These are phyloP conservation scores for Micropoecilia bifurca DNA, from an alignment of 2,797 vertebrate species.

Conservation along the genomic window DNA sequence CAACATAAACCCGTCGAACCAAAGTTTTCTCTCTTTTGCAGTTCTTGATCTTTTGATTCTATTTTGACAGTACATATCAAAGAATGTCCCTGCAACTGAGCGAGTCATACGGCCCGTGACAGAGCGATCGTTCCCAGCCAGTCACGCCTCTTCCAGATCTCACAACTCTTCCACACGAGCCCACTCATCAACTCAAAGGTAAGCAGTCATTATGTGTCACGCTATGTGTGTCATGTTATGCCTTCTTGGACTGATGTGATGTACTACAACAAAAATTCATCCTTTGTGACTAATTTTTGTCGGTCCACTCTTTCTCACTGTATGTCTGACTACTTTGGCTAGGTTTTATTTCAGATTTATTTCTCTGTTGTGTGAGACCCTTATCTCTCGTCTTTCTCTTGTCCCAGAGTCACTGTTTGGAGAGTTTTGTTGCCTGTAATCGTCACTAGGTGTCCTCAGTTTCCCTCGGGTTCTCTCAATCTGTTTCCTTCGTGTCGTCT, in stretches of 20 bases:
- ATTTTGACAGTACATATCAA: conserved; percentile 90
- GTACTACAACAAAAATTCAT: background rate
- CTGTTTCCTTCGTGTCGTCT: background rate
- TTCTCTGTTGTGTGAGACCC: background rate
- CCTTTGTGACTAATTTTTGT: background rate
- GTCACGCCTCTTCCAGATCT: conserved; percentile 94
- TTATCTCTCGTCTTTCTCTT: background rate
- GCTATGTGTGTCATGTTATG: background rate
- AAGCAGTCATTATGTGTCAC: conserved; percentile 2
- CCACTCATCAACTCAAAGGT: conserved; percentile 94
- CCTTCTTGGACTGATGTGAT: background rate
- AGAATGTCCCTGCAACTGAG: conserved; percentile 93
- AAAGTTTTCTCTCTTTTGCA: conserved; percentile 7
- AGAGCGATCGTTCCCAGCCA: conserved; percentile 93
- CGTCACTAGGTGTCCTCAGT: background rate
- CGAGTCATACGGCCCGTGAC: conserved; percentile 91
- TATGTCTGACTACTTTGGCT: background rate
- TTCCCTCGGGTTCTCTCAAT: background rate
- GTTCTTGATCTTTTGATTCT: conserved; percentile 2
- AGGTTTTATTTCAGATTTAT: background rate
- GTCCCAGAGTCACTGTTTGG: background rate
- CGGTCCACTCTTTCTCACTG: background rate
- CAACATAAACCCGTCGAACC: conserved; percentile 13
- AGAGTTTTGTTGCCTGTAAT: background rate
- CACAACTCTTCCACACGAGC: conserved; percentile 95